Evolutionary conservation across 2,888 invertebrate genomes (phyloP), one percentile per base, ranked within the genome.

Genomic region (Globia sparganii): DNA sequence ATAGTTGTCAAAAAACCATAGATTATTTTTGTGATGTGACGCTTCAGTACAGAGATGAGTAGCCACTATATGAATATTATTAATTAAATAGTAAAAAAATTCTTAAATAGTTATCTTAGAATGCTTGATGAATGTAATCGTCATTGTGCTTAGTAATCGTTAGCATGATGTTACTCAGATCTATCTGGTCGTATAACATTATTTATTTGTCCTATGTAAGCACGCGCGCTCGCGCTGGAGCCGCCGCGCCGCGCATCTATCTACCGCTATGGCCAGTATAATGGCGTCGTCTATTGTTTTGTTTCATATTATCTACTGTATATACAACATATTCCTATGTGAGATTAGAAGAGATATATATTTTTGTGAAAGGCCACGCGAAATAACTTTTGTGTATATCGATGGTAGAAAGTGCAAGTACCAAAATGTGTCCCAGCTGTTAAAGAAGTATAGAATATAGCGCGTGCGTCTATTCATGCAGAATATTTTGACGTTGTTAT

Each of bases 81-180:
- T 93, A 93, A 94, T 92, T 92, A 93, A 93, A 93, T 95, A 95
- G 94, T 92, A 69, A 80, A 78, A 91, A 89, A 93, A 93, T 91
- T 90, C 90, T 93, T 93, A 92, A 87, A 94, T 96, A 96, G 94
- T 92, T 94, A 94, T 93, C 90, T 95, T 96, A 96, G 95, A 93
- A 92, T 92, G 96, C 96, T 96, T 96, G 94, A 95, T 96, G 94
- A 95, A 94, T 96, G 95, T 96, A 95, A 94, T 94, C 93, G 95
- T 96, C 96, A 95, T 95, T 96, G 96, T 96, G 96, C 96, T 96
- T 96, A 96, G 96, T 94, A 93, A 94, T 94, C 92, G 94, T 95
- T 95, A 95, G 96, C 95, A 93, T 94, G 94, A 93, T 94, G 94
- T 94, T 94, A 94, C 94, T 94, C 94, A 90, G 92, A 92, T 91